Evolutionary conservation across 1,140 invertebrate species (phyloP).

Genomic region (Teleopsis dalmanni): DNA sequence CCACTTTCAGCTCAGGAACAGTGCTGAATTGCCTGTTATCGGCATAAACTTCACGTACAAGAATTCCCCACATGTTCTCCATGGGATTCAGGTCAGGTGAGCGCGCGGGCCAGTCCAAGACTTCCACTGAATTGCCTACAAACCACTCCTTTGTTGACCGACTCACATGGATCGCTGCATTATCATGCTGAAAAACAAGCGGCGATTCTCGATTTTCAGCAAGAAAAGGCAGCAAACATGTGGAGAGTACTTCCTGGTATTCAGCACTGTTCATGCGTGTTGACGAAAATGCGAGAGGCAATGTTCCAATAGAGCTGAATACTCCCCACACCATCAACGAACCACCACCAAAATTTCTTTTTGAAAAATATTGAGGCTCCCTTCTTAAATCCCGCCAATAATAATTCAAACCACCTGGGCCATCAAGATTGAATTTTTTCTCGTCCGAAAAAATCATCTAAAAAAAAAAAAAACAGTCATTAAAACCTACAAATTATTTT

Average conservation of each 20-base stretch:
- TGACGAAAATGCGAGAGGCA: conserved; percentile 2
- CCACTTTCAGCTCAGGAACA: conserved; percentile 7
- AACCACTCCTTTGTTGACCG: not conserved
- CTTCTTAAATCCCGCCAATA: conserved; percentile 17
- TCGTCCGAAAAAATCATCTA: conserved; percentile 14
- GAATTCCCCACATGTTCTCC: conserved; percentile 15
- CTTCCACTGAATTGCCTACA: not conserved
- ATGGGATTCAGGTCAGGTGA: conserved; percentile 16
- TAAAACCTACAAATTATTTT: too few relatives aligned
- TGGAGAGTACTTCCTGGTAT: conserved; percentile 5
- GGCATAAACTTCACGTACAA: conserved; percentile 6
- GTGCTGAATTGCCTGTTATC: conserved; percentile 8
- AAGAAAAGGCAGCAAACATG: conserved; percentile 1
- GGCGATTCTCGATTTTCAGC: not conserved
- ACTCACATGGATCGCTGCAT: conserved; percentile 9
- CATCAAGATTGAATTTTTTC: conserved; percentile 19
- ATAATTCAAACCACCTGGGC: conserved; percentile 16
- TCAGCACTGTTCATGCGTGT: not conserved
- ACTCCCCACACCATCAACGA: conserved; percentile 11
- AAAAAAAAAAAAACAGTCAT: too few relatives aligned
- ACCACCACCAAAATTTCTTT: conserved; percentile 12
- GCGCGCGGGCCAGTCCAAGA: conserved; percentile 10
- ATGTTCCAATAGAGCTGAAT: conserved; percentile 3
- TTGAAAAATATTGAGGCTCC: conserved; percentile 1
- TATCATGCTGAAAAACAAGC: conserved; percentile 13